A percentile compares a stretch with the other conserved stretches of the same genome.
These are phyloP conservation scores for Thamnophis sirtalis DNA, from an alignment of 2,113 vertebrate species.

Conservation along the genomic window DNA sequence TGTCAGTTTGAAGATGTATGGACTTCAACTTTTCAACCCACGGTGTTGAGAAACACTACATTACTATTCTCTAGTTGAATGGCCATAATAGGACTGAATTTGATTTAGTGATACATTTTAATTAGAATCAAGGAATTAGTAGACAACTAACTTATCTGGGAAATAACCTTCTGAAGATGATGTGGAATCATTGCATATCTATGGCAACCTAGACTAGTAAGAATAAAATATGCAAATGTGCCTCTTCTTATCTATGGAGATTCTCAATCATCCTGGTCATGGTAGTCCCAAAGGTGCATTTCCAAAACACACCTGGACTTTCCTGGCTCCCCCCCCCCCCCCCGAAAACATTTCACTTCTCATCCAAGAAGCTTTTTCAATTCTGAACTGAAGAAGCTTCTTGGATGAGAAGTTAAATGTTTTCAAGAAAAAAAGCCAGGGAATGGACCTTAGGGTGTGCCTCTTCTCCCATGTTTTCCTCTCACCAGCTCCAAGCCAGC, in stretches of 20 bases:
- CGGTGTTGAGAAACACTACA: background rate
- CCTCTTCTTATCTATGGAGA: background rate
- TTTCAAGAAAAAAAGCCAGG: background rate
- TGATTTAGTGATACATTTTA: background rate
- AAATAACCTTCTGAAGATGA: background rate
- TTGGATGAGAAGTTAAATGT: background rate
- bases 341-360: background rate
- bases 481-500: constrained; percentile 72
- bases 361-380: background rate
- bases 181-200: background rate
- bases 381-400: background rate
- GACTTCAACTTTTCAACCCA: background rate
- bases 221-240: background rate
- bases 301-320: background rate
- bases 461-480: background rate
- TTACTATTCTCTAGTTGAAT: background rate
- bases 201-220: background rate
- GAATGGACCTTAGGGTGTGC: background rate
- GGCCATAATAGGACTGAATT: background rate
- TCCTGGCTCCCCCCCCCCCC: background rate
- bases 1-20: background rate
- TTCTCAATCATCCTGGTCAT: background rate
- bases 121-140: background rate
- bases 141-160: background rate
- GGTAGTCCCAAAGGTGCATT: background rate